A percentile compares a stretch with the other conserved stretches of the same genome.
phyloP scores from a whole-genome alignment of 2,113 vertebrate species.

The Chauna torquata region DNA sequence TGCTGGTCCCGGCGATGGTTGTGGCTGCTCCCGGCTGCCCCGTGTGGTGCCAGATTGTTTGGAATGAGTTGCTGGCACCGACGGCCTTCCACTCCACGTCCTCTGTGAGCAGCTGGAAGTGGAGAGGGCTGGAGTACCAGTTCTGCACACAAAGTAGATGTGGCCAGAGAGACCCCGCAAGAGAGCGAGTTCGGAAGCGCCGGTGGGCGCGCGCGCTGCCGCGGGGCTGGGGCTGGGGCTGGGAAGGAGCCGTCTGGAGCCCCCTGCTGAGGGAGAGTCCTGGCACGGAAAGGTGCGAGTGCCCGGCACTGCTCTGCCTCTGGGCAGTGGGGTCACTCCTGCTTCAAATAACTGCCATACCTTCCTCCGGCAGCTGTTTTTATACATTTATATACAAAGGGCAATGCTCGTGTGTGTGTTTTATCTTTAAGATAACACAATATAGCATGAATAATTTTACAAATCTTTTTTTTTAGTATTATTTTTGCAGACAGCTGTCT shows the following conservation, averaged over 20 bases:
- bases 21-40: too few relatives aligned
- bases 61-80: too few relatives aligned
- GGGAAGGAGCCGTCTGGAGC: too few relatives aligned
- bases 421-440: neutral
- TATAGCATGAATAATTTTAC: neutral
- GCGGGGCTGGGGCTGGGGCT: too few relatives aligned
- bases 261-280: neutral
- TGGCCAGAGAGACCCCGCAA: neutral
- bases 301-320: neutral
- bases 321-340: neutral
- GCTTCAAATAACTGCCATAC: neutral
- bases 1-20: too few relatives aligned
- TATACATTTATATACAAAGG: neutral
- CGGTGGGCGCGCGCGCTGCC: too few relatives aligned
- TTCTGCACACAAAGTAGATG: neutral
- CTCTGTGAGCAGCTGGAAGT: neutral
- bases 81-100: too few relatives aligned
- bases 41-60: too few relatives aligned
- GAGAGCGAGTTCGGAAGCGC: too few relatives aligned
- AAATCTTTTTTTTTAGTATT: neutral
- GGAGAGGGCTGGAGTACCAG: too few relatives aligned
- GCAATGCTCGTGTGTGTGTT: neutral
- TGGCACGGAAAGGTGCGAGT: rapidly evolving
- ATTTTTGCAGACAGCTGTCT: neutral
- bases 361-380: neutral